These are phyloP conservation scores for Petrocephalus microphthalmus DNA, from an alignment of 2,113 vertebrate species.

Conservation along the genomic window DNA sequence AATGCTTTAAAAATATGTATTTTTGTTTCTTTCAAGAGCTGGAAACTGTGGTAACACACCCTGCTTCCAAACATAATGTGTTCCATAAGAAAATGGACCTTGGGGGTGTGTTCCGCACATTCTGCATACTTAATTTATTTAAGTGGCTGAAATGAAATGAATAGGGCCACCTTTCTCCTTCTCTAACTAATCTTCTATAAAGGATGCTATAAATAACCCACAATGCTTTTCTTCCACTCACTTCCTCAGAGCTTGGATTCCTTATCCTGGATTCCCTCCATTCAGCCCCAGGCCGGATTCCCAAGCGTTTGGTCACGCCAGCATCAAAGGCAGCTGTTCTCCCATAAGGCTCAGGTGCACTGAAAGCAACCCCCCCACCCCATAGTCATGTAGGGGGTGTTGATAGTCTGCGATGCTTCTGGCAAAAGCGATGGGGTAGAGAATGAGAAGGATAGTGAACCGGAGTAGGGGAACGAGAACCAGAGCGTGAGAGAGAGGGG, in stretches of 20 bases:
- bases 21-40: background rate
- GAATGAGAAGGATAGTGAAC: background rate
- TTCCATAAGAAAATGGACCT: background rate
- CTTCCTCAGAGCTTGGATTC: background rate
- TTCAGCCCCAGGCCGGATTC: background rate
- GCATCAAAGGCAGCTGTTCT: background rate
- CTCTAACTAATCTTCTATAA: background rate
- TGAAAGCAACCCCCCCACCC: background rate
- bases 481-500: background rate
- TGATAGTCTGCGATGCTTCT: background rate
- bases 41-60: background rate
- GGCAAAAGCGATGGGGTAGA: background rate
- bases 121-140: background rate
- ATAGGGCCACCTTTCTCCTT: background rate
- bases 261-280: background rate
- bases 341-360: background rate
- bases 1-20: background rate
- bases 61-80: background rate
- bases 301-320: background rate
- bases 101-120: background rate
- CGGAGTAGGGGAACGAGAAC: background rate
- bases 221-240: background rate
- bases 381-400: background rate
- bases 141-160: slow-evolving; percentile 6
- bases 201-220: background rate